Conservation (phyloP, 2,113 vertebrate genomes). For the Austrofundulus limnaeus region DNA sequence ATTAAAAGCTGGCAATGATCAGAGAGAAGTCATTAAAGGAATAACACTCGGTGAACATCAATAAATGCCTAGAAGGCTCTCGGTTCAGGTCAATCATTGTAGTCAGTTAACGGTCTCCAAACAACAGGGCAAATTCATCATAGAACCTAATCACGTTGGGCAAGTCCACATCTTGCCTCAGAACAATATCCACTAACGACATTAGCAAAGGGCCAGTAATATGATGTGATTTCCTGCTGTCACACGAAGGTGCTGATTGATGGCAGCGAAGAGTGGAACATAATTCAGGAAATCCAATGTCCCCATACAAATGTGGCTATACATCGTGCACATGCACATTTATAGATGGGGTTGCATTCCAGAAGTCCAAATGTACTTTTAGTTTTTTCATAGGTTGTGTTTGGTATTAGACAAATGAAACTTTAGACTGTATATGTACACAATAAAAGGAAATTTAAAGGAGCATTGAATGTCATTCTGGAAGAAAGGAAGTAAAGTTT, state of each 20-base stretch:
- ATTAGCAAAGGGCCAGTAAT: conserved; percentile 70
- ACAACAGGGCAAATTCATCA: conserved; percentile 81
- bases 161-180: conserved; percentile 65
- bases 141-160: conserved; percentile 72
- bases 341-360: background rate
- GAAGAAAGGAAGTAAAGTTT: conserved; percentile 38
- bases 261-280: conserved; percentile 47
- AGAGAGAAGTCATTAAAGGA: conserved; percentile 66
- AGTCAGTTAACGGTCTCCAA: conserved; percentile 73
- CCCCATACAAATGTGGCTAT: conserved; percentile 27
- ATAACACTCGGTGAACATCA: conserved; percentile 66
- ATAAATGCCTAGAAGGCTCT: conserved; percentile 70
- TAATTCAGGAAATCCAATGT: conserved; percentile 58
- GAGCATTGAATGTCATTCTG: conserved; percentile 15
- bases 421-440: background rate
- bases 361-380: background rate
- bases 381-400: background rate
- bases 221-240: conserved; percentile 73
- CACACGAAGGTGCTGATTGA: conserved; percentile 71
- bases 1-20: conserved; percentile 62
- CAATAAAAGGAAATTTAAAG: background rate
- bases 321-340: conserved; percentile 10
- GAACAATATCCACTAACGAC: conserved; percentile 78
- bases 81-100: conserved; percentile 73
- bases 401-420: background rate